Evolutionary conservation across 2,797 vertebrate genomes (phyloP), one percentile per base, ranked within the genome.

Genomic region (Hozukius guyotensis): DNA sequence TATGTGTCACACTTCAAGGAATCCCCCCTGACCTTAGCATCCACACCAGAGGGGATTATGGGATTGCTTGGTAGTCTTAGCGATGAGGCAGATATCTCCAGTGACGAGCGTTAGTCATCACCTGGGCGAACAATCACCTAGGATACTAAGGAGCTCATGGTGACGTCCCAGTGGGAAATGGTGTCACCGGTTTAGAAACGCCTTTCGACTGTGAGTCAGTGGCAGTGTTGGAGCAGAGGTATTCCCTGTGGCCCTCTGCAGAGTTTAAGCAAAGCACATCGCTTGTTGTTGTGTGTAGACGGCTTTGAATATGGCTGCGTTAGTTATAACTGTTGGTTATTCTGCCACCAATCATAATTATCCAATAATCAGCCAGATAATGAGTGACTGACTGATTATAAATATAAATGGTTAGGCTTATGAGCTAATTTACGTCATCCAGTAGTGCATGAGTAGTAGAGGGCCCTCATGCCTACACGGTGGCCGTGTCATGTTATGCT

Each of bases 131-230:
- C 71, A 61, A 83, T 93, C 89, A 79, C 92, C 82, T 57, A 70
- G 87, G 89, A 82, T 80, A 92, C 77, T 87, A 90, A 93, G 89
- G 69, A 82, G 86, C 89, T 92, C 88, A 86, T 70, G 2, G 27
- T 86, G 80, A 76, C 49, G 34, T 84, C 79, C 76, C 66, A 34
- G 64, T 59, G 59, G 75, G 85, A 87, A 76, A 82, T 29, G 61
- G 60, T 88, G 86, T 87, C 85, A 77, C 79, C 72, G 76, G 71
- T 84, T 83, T 69, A 75, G 75, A 86, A 78, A 83, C n/a, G 3
- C 57, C 61, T 52, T 82, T 81, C 6, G 24, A 25, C 64, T 72
- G 31, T 75, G 90, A 89, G 75, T 91, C 87, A 82, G 64, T 74
- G 27, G 29, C 24, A 8, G 68, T 63, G 53, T 70, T 46, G 72